Evolutionary conservation across 35 echinoderm and acorn worm species (phyloP), one percentile per base, ranked within the genome.

Genomic region (Nesometra sesokonis): DNA sequence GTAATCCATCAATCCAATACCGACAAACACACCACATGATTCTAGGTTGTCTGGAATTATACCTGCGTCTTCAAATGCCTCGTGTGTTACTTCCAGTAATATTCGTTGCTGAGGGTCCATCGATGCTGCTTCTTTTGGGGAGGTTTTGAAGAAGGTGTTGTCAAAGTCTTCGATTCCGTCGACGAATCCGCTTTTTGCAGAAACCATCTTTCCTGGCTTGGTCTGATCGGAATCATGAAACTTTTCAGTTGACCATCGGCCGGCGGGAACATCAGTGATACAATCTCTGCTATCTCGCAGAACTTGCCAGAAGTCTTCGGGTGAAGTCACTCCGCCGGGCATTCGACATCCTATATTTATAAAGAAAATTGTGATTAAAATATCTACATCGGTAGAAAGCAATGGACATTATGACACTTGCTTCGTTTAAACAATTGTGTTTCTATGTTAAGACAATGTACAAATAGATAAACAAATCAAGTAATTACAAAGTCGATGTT

Each of bases 51-150:
- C 92, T 19, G 92, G 86, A 31, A 89, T 85, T 35, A 97, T 94
- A 0, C 95, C 95, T 31, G 92, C 89, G 79, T 97, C 94, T 85
- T 97, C 94, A 39, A 97, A 97, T 35, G 94, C 94, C 80, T 97
- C 94, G 40, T 91, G 86, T 36, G 86, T 90, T 19, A 97, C 94
- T 84, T 97, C 94, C 47, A 97, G 85, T 15, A 97, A 88, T 82
- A 87, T 85, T 19, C 94, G 78, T 47, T 97, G 94, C 76, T 97
- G 94, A 23, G 94, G 94, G 35, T 97, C 94, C 82, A 97, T 87
- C 0, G 91, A 93, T 32, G 91, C 85, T 34, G 94, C 94, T 57
- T 97, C 94, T 78, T 89, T 85, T n/a, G 94, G 94, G 13, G 94
- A 93, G 21, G 91, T 93, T 88, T 91, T 97, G 88, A 97, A 97